Evolutionary conservation across 2,113 vertebrate genomes (phyloP), one percentile per base, ranked within the genome.

Genomic region (Condylura cristata): DNA sequence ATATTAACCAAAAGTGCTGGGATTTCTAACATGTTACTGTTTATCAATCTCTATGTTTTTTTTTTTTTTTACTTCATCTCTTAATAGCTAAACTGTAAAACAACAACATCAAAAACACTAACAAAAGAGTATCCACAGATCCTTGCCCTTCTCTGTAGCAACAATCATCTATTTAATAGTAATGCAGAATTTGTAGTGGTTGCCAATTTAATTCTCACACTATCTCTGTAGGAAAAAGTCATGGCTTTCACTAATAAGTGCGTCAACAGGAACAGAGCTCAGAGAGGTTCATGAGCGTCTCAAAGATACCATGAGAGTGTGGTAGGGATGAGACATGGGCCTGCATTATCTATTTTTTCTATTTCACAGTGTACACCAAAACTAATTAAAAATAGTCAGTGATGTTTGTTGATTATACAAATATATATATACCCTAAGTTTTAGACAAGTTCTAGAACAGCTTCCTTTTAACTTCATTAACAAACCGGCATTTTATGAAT

Each of bases 331-430:
- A 56, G 17, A 8, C 53, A 7, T 56, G 53, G 20, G 53, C 9
- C 12, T 28, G 0, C 22, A 51, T 56, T 51, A 24, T 8, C 63
- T 66, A 18, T 66, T n/a, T 16, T 76, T 24, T 7, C 44, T 68
- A 13, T 1, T 44, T 24, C 22, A 4, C 3, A 4, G 3, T 66
- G 7, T 66, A 1, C 9, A 14, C 18, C 46, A 65, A 34, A 3
- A 0, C 46, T 71, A 86, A 72, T 12, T 48, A 14, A 32, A 75
- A 16, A 24, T 20, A 61, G 61, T 32, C 11, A 32, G 4, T 48
- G 39, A 56, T n/a, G 17, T 46, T 94, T 41, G 37, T 22, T 32
- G 72, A 39, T 56, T 60, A 6, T 34, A 1, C 32, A 66, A 28
- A 1, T 51, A 26, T 3, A 46, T 0, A 26, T 65, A 75, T 6